These are phyloP conservation scores for Standfussiana lucernea DNA, from an alignment of 2,888 invertebrate species.

Conservation along the genomic window DNA sequence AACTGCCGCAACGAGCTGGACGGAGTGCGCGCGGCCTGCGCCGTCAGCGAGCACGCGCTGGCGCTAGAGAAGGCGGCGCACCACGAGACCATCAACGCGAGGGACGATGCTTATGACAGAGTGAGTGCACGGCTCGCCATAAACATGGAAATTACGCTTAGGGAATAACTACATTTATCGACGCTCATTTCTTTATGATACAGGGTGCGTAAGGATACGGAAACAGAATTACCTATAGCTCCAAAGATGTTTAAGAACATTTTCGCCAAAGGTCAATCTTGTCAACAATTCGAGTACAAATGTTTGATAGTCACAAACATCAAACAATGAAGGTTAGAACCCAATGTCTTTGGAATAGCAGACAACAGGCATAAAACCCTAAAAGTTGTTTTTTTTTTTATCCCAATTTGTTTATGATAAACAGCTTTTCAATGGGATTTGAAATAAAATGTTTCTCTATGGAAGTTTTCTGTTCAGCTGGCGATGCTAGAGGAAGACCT, in stretches of 20 bases:
- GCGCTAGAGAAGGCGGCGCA: conserved; percentile 78
- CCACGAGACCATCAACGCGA: conserved; percentile 72
- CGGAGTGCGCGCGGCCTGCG: conserved; percentile 74
- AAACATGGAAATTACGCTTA: background rate
- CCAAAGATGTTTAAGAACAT: background rate
- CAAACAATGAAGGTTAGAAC: background rate
- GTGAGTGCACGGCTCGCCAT: conserved; percentile 60
- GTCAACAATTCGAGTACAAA: background rate
- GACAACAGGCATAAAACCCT: background rate
- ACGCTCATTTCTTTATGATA: background rate
- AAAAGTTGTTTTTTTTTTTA: background rate
- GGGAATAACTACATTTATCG: background rate
- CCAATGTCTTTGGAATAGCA: background rate
- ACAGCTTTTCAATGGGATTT: background rate
- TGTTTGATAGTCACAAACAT: background rate
- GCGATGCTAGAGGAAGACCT: conserved; percentile 79
- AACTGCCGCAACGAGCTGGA: conserved; percentile 87
- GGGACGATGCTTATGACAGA: conserved; percentile 76
- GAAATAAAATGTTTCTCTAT: too few relatives aligned
- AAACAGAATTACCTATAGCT: background rate
- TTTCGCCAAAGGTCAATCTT: background rate
- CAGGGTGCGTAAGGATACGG: background rate
- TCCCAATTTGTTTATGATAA: background rate
- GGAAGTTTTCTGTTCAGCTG: conserved; percentile 70
- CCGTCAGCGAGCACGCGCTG: conserved; percentile 76